phyloP scores from a whole-genome alignment of 2,797 vertebrate species.

The Crenuchus spilurus region DNA sequence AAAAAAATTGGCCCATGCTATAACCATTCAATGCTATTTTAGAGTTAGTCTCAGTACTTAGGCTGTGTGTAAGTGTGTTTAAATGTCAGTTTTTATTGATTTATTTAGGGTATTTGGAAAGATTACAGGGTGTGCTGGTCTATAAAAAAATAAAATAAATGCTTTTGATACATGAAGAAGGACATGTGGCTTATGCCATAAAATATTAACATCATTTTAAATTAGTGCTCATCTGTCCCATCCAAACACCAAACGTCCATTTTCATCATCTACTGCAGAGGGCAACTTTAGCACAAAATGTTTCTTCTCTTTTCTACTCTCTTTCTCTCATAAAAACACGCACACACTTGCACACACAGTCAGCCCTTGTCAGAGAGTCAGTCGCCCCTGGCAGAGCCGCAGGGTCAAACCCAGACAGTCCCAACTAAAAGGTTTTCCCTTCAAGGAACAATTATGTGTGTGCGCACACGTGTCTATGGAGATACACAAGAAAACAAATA shows the following conservation, averaged over 20 bases:
- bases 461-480: slow-evolving; percentile 22
- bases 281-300: not conserved
- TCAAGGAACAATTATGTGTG: slow-evolving; percentile 47
- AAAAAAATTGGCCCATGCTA: too few relatives aligned
- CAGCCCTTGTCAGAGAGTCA: slow-evolving; percentile 52
- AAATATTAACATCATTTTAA: slow-evolving; percentile 19
- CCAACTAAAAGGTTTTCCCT: slow-evolving; percentile 58
- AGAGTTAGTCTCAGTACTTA: not conserved
- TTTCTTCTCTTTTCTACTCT: slow-evolving; percentile 1
- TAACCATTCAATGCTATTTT: too few relatives aligned
- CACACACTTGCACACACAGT: slow-evolving; percentile 9
- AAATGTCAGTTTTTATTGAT: slow-evolving; percentile 15
- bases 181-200: slow-evolving; percentile 12
- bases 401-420: slow-evolving; percentile 54
- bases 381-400: slow-evolving; percentile 49
- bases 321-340: not conserved
- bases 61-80: slow-evolving; percentile 9
- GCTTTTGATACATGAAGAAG: not conserved
- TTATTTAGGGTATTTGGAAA: not conserved
- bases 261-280: slow-evolving; percentile 51
- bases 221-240: slow-evolving; percentile 38
- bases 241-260: slow-evolving; percentile 54
- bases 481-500: slow-evolving; percentile 14
- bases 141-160: slow-evolving; percentile 6
- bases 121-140: not conserved